Evolutionary conservation across 2,797 vertebrate species (phyloP).

Genomic region (Gymnothorax reevesii): DNA sequence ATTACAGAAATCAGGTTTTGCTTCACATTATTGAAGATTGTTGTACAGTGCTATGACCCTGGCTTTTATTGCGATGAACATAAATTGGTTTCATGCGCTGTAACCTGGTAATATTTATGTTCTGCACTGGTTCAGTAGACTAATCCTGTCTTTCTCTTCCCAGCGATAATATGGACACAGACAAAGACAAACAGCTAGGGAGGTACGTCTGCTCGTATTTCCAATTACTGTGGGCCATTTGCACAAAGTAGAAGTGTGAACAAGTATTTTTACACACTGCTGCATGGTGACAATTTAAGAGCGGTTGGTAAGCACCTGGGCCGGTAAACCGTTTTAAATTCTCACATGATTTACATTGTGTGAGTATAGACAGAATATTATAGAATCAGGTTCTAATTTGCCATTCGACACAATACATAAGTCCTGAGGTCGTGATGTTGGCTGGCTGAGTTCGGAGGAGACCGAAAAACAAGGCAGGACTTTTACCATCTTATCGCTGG

Average conservation of each 20-base stretch:
- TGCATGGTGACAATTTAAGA: not conserved
- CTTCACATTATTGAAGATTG: no score
- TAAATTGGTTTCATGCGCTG: not conserved
- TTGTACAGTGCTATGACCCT: not conserved
- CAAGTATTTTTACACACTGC: not conserved
- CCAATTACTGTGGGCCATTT: not conserved
- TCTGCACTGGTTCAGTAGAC: not conserved
- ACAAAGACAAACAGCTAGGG: constrained; percentile 92
- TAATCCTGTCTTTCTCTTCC: constrained; percentile 38
- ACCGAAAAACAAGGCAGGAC: no score
- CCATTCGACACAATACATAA: no score
- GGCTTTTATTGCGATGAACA: not conserved
- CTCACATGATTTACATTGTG: no score
- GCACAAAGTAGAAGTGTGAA: not conserved
- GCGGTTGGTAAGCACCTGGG: no score
- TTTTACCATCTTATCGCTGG: no score
- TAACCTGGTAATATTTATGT: not conserved
- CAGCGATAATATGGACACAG: constrained; percentile 94
- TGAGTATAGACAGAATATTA: no score
- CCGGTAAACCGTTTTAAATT: no score
- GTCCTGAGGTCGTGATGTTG: no score
- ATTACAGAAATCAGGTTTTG: no score
- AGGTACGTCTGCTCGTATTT: constrained; percentile 72
- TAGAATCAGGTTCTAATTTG: no score
- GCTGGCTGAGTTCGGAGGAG: no score